Conservation (phyloP, 1,140 invertebrate genomes). For the Hydropsyche tenuis region DNA sequence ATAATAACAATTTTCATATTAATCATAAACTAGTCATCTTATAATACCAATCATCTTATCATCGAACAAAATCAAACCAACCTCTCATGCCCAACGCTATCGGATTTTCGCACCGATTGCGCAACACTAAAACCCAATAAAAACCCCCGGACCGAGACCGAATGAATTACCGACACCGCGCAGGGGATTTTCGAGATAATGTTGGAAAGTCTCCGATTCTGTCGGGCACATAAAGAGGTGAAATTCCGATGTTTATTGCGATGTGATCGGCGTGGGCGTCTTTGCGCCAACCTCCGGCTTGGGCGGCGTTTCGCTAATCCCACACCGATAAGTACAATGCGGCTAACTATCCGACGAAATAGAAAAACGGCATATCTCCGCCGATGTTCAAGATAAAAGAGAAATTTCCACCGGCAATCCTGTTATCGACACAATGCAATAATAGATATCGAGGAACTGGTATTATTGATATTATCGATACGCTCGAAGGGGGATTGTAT, state of each 20-base stretch:
- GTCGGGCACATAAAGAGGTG: conserved; percentile 40
- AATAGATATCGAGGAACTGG: no score
- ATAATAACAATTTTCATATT: no score
- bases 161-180: background rate
- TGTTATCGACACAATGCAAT: no score
- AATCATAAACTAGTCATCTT: no score
- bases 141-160: background rate
- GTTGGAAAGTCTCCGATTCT: conserved; percentile 28
- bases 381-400: conserved; percentile 12
- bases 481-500: no score
- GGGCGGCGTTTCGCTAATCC: conserved; percentile 36
- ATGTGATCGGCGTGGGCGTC: conserved; percentile 31
- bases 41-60: no score
- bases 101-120: no score
- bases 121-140: no score
- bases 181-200: conserved; percentile 19
- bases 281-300: conserved; percentile 20
- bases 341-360: background rate
- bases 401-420: background rate
- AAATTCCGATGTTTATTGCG: conserved; percentile 47
- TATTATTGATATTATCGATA: no score
- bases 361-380: background rate
- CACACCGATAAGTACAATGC: conserved; percentile 19
- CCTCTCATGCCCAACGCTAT: no score
- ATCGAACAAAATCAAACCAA: no score